Evolutionary conservation across 2,797 vertebrate species (phyloP).

Genomic region (Paguma larvata): DNA sequence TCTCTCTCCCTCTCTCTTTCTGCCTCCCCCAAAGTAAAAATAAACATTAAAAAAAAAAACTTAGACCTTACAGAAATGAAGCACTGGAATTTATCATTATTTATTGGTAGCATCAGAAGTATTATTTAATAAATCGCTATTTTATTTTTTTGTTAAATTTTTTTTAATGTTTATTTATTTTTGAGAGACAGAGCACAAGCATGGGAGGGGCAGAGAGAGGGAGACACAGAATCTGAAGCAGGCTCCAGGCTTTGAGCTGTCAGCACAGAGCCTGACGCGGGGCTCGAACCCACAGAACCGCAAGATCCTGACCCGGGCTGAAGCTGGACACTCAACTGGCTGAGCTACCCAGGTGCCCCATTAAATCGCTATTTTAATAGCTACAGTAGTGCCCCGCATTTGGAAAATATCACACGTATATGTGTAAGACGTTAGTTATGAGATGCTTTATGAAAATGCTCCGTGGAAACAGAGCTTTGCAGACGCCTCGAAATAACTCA

Average conservation of each 20-base stretch:
- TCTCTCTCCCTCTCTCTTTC: too few relatives aligned
- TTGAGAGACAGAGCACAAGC: too few relatives aligned
- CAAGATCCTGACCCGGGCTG: too few relatives aligned
- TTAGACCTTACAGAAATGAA: not conserved
- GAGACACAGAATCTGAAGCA: too few relatives aligned
- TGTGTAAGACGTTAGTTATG: not conserved
- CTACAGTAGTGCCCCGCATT: not conserved
- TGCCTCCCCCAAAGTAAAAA: too few relatives aligned
- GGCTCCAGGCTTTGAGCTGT: too few relatives aligned
- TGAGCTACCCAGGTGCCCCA: too few relatives aligned
- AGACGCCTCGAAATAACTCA: constrained; percentile 72
- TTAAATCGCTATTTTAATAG: constrained; percentile 19
- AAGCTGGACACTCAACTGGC: too few relatives aligned
- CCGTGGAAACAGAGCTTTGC: not conserved
- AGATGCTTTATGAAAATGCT: constrained; percentile 22
- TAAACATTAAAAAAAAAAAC: not conserved
- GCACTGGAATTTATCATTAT: not conserved
- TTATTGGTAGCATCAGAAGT: not conserved
- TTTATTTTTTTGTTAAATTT: not conserved
- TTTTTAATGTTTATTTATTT: too few relatives aligned
- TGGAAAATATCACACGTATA: not conserved
- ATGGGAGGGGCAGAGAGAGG: too few relatives aligned
- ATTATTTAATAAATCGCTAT: not conserved
- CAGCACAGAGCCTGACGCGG: too few relatives aligned
- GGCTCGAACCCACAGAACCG: too few relatives aligned